Conservation (phyloP, 2,888 invertebrate genomes). For the Tachina lurida region DNA sequence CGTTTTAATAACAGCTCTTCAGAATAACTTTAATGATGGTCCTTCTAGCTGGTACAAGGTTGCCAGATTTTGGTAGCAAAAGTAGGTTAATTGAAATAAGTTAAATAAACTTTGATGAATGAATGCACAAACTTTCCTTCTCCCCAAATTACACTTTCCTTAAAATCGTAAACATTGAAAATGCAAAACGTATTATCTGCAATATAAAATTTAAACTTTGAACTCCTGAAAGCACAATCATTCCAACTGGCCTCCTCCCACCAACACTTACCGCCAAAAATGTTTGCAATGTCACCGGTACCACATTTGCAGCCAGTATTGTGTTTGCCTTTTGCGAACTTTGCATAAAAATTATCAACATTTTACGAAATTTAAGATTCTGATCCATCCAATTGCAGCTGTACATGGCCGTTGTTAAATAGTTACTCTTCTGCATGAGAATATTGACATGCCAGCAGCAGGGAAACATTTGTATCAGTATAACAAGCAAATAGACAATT, state of each 20-base stretch:
- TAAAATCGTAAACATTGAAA: conserved; percentile 73
- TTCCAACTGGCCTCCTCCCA: not conserved
- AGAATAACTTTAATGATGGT: too few species aligned
- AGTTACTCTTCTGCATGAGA: conserved; percentile 70
- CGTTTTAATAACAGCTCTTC: too few species aligned
- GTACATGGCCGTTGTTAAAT: conserved; percentile 74
- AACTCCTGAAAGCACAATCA: too few species aligned
- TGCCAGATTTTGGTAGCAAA: too few species aligned
- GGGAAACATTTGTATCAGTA: conserved; percentile 73
- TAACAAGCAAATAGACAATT: conserved; percentile 61
- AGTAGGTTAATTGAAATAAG: too few species aligned
- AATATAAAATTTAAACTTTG: not conserved
- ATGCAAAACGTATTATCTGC: conserved; percentile 72
- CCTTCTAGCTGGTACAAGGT: too few species aligned
- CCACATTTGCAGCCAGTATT: conserved; percentile 74
- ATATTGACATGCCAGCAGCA: conserved; percentile 74
- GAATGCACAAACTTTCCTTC: not conserved
- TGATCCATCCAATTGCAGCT: conserved; percentile 75
- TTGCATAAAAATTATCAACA: conserved; percentile 76
- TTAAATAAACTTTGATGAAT: too few species aligned
- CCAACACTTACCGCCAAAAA: conserved; percentile 74
- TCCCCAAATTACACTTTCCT: conserved; percentile 47
- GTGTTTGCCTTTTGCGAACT: conserved; percentile 73
- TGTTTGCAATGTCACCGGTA: conserved; percentile 74
- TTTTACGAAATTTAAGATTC: conserved; percentile 72